Evolutionary conservation across 2,113 vertebrate species (phyloP).

Genomic region (Notothenia coriiceps): DNA sequence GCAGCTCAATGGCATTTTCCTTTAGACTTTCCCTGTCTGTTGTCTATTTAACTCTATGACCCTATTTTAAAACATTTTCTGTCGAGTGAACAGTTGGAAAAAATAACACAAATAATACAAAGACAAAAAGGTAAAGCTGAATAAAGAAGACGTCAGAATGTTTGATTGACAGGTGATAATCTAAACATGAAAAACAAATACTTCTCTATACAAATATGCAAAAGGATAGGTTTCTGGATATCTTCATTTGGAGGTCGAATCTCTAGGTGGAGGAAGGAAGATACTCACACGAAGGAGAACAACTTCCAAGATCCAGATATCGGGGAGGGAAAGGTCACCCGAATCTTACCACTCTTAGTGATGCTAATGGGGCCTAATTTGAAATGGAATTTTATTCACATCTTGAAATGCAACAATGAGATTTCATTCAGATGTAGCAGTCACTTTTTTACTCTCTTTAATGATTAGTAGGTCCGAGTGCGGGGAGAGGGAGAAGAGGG

Average conservation of each 20-base stretch:
- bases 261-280: slow-evolving; percentile 10
- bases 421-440: slow-evolving; percentile 77
- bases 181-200: background rate
- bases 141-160: no score
- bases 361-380: slow-evolving; percentile 82
- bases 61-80: background rate
- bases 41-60: background rate
- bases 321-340: slow-evolving; percentile 59
- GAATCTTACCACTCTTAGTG: slow-evolving; percentile 67
- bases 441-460: slow-evolving; percentile 74
- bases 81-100: no score
- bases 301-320: slow-evolving; percentile 64
- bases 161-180: background rate
- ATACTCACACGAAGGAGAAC: slow-evolving; percentile 32
- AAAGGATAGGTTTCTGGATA: no score
- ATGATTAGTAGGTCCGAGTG: slow-evolving; percentile 79
- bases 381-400: slow-evolving; percentile 79
- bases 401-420: slow-evolving; percentile 74
- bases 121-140: no score
- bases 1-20: background rate
- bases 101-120: no score
- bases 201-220: no score
- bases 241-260: slow-evolving; percentile 38
- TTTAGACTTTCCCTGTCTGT: background rate
- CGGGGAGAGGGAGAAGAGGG: slow-evolving; percentile 10